Conservation (phyloP, 1,140 invertebrate species). For the Trialeurodes vaporariorum region DNA sequence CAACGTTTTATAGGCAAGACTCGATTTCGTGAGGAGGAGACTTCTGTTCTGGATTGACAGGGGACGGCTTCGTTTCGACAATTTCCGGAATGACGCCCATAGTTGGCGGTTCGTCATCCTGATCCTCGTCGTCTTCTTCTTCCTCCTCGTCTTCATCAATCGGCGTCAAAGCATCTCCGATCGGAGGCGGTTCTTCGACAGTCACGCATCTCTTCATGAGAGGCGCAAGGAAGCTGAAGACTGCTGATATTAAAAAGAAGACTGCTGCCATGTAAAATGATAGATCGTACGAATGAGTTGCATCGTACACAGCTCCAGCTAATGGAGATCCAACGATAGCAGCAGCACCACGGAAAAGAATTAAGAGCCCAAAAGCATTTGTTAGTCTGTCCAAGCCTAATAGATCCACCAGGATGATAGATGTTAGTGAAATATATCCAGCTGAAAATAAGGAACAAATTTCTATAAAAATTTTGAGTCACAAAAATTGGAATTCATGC, state of each 20-base stretch:
- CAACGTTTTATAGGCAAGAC: not conserved
- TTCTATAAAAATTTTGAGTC: not conserved
- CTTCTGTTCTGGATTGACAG: slow-evolving; percentile 29
- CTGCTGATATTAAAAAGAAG: slow-evolving; percentile 72
- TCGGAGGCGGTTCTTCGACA: slow-evolving; percentile 40
- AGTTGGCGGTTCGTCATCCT: slow-evolving; percentile 44
- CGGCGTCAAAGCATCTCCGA: slow-evolving; percentile 58
- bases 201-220: slow-evolving; percentile 50
- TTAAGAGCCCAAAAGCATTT: slow-evolving; percentile 90
- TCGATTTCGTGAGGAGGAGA: slow-evolving; percentile 39
- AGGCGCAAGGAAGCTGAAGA: slow-evolving; percentile 74
- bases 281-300: slow-evolving; percentile 68
- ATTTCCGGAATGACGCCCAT: slow-evolving; percentile 43
- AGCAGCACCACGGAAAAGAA: slow-evolving; percentile 85
- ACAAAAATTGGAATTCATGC: too few relatives aligned
- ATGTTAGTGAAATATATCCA: slow-evolving; percentile 93
- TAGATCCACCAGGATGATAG: slow-evolving; percentile 92
- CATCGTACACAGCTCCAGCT: slow-evolving; percentile 77
- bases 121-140: slow-evolving; percentile 48
- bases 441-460: slow-evolving; percentile 46
- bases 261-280: slow-evolving; percentile 86
- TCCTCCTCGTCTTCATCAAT: slow-evolving; percentile 71
- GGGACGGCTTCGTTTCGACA: slow-evolving; percentile 49
- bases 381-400: slow-evolving; percentile 90
- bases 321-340: slow-evolving; percentile 73